These are phyloP conservation scores for Eupithecia centaureata DNA, from an alignment of 2,888 invertebrate species.

Conservation along the genomic window DNA sequence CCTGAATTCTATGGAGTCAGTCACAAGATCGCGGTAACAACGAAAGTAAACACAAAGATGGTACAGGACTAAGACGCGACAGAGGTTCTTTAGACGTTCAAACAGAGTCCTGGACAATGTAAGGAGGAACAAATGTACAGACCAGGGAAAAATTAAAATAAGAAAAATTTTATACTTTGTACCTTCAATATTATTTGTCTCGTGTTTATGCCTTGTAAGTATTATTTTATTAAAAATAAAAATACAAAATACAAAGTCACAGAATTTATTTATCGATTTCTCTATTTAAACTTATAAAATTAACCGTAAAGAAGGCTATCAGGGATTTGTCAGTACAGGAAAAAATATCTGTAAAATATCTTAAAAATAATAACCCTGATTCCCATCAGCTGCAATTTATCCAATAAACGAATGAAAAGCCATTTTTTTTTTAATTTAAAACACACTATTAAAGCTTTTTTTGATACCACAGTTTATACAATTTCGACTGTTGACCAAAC, in stretches of 20 bases:
- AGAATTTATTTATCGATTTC: background rate
- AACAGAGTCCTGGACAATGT: conserved; percentile 24
- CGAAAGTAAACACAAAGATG: conserved; percentile 6
- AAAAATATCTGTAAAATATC: background rate
- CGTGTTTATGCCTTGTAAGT: background rate
- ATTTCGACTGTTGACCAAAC: background rate
- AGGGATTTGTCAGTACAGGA: background rate
- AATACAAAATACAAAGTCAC: background rate
- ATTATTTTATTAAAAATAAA: background rate
- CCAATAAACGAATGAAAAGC: background rate
- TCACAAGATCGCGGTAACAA: conserved; percentile 11
- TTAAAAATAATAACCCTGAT: background rate
- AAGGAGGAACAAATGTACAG: conserved; percentile 9
- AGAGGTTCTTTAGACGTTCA: conserved; percentile 21
- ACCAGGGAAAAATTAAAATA: conserved; percentile 2
- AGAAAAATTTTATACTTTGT: background rate
- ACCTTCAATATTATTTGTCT: too few species aligned
- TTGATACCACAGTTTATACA: background rate
- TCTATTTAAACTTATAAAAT: background rate
- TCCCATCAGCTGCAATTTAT: background rate
- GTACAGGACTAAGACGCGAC: conserved; percentile 11
- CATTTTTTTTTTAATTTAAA: background rate
- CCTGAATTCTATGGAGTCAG: background rate
- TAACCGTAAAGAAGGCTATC: background rate
- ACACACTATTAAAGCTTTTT: background rate